These are phyloP conservation scores for Acrocephalus arundinaceus DNA, from an alignment of 2,113 vertebrate species.

Conservation along the genomic window DNA sequence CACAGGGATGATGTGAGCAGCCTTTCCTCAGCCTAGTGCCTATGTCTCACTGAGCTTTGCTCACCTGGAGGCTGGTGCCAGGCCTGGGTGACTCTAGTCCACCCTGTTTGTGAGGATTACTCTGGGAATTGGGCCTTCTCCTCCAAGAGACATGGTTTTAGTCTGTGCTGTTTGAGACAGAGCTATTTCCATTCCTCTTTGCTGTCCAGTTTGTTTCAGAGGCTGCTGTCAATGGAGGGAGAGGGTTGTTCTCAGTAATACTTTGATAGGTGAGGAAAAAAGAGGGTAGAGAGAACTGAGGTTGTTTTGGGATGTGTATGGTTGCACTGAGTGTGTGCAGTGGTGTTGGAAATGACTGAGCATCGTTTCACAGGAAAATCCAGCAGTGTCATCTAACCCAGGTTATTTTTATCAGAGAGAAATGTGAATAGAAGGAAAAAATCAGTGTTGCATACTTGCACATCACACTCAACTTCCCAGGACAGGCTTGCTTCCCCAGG, in stretches of 20 bases:
- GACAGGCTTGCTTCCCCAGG: neutral
- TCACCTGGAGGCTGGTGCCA: neutral
- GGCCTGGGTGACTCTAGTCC: neutral
- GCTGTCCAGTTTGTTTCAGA: neutral
- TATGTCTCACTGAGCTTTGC: neutral
- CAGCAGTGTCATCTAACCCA: neutral
- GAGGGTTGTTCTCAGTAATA: neutral
- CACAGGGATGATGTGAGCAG: neutral
- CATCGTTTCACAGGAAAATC: neutral
- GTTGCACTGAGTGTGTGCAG: neutral
- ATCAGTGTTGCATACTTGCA: neutral
- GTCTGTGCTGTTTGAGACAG: neutral
- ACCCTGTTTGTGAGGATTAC: accelerated
- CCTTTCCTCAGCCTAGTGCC: accelerated
- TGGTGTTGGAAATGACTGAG: neutral
- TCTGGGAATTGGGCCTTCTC: neutral
- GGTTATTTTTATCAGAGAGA: neutral
- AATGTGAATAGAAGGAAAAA: neutral
- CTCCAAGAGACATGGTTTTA: neutral
- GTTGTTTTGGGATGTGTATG: neutral
- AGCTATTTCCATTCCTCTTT: neutral
- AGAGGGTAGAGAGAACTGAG: neutral
- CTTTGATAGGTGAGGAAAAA: neutral
- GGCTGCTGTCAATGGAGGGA: neutral
- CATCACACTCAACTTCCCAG: neutral